A percentile compares a stretch with the other conserved stretches of the same genome.
Conservation (phyloP, 2,113 vertebrate species). For the Cepphus grylle region DNA sequence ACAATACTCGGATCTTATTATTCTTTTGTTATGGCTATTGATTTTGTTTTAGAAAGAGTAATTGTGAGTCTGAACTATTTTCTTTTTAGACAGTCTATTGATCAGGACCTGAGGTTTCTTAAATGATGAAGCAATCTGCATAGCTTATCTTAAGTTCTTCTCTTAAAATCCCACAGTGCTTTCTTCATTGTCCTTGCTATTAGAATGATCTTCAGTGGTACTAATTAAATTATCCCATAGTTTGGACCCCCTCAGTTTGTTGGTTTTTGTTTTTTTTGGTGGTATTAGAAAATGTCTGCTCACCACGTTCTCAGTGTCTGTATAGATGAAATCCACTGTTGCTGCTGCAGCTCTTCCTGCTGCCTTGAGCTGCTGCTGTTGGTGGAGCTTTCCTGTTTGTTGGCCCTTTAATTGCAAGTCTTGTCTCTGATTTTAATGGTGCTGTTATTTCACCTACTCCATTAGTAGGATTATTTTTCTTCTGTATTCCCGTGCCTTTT, state of each 20-base stretch:
- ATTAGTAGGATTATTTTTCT: neutral
- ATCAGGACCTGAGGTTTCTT: neutral
- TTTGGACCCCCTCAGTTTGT: neutral
- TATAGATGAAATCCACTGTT: neutral
- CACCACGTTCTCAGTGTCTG: neutral
- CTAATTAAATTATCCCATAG: neutral
- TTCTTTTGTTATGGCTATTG: constrained; percentile 38
- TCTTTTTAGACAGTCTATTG: neutral
- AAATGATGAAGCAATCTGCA: neutral
- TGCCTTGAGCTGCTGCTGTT: neutral
- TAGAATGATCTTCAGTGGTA: neutral
- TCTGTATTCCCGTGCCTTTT: neutral
- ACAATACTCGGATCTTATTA: neutral
- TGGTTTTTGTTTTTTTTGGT: neutral
- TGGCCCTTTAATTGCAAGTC: neutral
- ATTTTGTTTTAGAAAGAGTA: constrained; percentile 48
- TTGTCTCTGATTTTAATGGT: neutral
- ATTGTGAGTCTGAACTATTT: neutral
- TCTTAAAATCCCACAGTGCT: neutral
- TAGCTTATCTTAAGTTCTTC: neutral
- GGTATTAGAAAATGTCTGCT: neutral
- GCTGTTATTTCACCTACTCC: neutral
- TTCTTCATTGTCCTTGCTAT: neutral
- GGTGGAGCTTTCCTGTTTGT: neutral
- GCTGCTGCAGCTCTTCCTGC: neutral